Percentiles rank a stretch among this genome's conserved stretches.
Conservation (phyloP, 2,888 invertebrate species). For the Seira musarum region DNA sequence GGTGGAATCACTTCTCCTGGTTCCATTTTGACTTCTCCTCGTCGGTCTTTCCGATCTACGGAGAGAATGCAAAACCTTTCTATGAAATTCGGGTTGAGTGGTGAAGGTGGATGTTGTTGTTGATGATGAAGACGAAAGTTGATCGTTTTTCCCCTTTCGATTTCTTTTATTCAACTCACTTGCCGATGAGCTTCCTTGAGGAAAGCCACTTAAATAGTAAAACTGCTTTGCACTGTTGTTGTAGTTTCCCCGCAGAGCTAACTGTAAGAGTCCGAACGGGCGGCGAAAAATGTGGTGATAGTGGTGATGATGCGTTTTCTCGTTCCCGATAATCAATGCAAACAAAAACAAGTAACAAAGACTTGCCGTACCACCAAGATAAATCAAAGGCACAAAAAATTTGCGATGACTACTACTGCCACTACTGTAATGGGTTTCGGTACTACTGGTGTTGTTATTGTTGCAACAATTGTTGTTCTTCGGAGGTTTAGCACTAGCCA, state of each 20-base stretch:
- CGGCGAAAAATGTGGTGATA: conserved; percentile 11
- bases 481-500: conserved; percentile 49
- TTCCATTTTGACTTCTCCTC: conserved; percentile 43
- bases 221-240: conserved; percentile 35
- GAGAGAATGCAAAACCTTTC: conserved; percentile 37
- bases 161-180: conserved; percentile 19
- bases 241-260: neutral
- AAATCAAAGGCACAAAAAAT: conserved; percentile 64
- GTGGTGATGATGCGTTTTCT: conserved; percentile 25
- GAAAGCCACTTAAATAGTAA: conserved; percentile 22
- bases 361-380: conserved; percentile 62
- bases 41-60: conserved; percentile 26
- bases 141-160: conserved; percentile 21
- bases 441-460: too few species aligned
- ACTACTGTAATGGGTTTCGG: neutral
- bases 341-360: conserved; percentile 67
- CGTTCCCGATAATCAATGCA: conserved; percentile 54
- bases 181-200: conserved; percentile 23
- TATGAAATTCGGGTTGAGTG: conserved; percentile 18
- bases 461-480: neutral
- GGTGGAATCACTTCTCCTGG: conserved; percentile 69
- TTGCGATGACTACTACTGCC: conserved; percentile 31
- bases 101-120: conserved; percentile 9
- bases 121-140: conserved; percentile 42
- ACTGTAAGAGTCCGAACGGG: conserved; percentile 13